These are phyloP conservation scores for Clitarchus hookeri DNA, from an alignment of 2,888 invertebrate species.

Conservation along the genomic window DNA sequence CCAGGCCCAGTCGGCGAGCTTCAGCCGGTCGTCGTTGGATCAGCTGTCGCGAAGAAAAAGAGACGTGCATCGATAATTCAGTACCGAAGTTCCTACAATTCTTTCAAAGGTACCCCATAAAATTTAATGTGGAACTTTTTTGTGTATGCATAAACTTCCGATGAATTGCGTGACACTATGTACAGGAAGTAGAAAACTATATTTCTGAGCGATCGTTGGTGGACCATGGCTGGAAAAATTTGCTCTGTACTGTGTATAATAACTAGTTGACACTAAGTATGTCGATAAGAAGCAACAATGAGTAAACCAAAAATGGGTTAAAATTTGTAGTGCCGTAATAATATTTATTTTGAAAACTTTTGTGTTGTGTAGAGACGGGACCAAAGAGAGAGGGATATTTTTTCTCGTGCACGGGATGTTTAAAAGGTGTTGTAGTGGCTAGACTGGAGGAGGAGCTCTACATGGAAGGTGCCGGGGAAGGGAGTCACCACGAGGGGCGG, in stretches of 20 bases:
- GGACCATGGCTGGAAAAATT: neutral
- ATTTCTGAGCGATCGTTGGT: neutral
- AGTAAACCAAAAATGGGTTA: neutral
- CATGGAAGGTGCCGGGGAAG: neutral
- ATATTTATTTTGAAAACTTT: neutral
- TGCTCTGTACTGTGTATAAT: neutral
- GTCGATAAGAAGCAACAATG: neutral
- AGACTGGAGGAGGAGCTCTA: neutral
- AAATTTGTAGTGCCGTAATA: neutral
- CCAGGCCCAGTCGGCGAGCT: no score
- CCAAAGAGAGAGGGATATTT: no score
- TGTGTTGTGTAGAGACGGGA: no score
- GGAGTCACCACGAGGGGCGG: neutral
- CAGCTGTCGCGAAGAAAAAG: no score
- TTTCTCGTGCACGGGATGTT: no score
- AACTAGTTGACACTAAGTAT: neutral
- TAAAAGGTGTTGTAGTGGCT: neutral
- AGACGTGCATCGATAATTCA: no score
- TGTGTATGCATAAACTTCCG: no score
- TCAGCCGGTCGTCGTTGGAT: no score
- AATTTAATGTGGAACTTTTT: no score
- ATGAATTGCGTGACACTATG: neutral
- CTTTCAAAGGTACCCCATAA: no score
- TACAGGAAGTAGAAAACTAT: neutral
- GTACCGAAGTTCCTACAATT: no score